Evolutionary conservation across 2,888 invertebrate genomes (phyloP).

Genomic region (Hirtodrosophila trivittata): DNA sequence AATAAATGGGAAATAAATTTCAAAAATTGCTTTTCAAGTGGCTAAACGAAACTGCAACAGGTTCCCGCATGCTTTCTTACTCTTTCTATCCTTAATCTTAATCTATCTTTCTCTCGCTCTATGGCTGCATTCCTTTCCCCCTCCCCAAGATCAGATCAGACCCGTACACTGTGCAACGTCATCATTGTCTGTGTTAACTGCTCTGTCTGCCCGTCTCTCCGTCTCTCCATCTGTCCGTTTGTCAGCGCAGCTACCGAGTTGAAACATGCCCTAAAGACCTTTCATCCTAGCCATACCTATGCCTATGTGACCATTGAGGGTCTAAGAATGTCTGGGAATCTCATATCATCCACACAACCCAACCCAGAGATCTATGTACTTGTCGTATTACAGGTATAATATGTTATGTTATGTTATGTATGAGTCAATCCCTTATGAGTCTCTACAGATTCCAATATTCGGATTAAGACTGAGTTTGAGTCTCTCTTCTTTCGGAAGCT

Average conservation of each 20-base stretch:
- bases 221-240: not conserved
- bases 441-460: too few species aligned
- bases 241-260: conserved; percentile 45
- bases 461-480: too few species aligned
- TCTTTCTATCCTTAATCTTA: not conserved
- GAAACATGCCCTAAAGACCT: conserved; percentile 35
- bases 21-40: conserved; percentile 73
- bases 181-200: conserved; percentile 46
- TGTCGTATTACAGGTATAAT: too few species aligned
- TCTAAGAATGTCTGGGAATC: conserved; percentile 2
- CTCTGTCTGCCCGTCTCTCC: conserved; percentile 11
- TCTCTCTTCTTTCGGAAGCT: too few species aligned
- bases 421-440: too few species aligned
- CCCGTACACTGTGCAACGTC: conserved; percentile 46
- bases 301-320: conserved; percentile 10
- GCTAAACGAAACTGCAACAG: conserved; percentile 57
- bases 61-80: conserved; percentile 30
- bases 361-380: too few species aligned
- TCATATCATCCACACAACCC: not conserved
- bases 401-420: too few species aligned
- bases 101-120: not conserved
- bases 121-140: not conserved
- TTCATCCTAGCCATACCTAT: conserved; percentile 11
- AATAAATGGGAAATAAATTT: conserved; percentile 77
- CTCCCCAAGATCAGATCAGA: conserved; percentile 20